A percentile compares a stretch with the other conserved stretches of the same genome.
phyloP scores from a whole-genome alignment of 2,113 vertebrate species.

The Phrynocephalus versicolor region DNA sequence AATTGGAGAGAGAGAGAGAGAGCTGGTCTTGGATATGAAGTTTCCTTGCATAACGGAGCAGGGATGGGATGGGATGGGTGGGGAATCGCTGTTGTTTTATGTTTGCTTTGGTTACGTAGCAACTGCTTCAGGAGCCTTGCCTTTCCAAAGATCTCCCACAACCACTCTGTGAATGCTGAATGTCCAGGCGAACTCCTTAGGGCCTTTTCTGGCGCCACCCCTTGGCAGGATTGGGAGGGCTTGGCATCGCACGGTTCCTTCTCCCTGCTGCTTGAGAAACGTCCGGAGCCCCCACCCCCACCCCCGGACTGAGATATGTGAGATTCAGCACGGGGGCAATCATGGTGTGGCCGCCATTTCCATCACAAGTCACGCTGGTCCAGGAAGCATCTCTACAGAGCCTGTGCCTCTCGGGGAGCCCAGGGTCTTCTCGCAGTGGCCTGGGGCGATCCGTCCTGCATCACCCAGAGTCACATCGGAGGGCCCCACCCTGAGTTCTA shows the following conservation, averaged over 20 bases:
- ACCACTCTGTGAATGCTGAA: constrained; percentile 72
- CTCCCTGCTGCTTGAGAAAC: not conserved
- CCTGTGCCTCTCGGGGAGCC: not conserved
- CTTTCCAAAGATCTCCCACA: constrained; percentile 77
- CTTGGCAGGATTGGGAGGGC: not conserved
- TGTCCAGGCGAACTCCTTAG: constrained; percentile 75
- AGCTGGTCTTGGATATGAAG: constrained; percentile 76
- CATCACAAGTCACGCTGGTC: not conserved
- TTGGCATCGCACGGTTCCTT: not conserved
- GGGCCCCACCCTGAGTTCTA: constrained; percentile 61
- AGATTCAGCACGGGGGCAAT: not conserved
- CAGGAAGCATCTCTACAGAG: no score
- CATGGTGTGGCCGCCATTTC: not conserved
- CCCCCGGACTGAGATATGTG: no score
- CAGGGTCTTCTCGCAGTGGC: not conserved
- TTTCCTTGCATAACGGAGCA: constrained; percentile 80
- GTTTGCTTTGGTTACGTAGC: constrained; percentile 37
- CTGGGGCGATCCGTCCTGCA: not conserved
- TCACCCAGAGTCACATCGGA: not conserved
- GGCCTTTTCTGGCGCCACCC: not conserved
- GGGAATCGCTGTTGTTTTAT: constrained; percentile 78
- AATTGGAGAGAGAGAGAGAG: constrained; percentile 73
- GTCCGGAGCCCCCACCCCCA: no score
- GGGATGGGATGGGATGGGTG: no score
- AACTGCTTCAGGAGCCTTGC: constrained; percentile 75